phyloP scores from a whole-genome alignment of 2,797 vertebrate species.

The Squalus acanthias region DNA sequence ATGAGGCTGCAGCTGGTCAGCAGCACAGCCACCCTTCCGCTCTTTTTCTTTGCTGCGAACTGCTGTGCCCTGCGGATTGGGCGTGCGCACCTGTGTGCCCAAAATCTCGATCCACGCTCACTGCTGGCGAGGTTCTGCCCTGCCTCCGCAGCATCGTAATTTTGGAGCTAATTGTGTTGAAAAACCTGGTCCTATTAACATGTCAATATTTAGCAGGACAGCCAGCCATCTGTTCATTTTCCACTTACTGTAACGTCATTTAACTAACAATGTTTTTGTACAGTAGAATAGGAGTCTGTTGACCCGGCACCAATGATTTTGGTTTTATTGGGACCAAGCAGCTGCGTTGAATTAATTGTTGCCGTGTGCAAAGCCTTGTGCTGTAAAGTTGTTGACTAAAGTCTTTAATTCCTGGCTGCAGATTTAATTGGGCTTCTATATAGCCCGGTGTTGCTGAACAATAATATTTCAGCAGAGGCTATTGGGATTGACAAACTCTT shows the following conservation, averaged over 20 bases:
- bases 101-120: neutral
- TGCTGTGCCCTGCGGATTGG: neutral
- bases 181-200: neutral
- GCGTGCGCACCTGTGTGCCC: neutral
- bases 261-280: neutral
- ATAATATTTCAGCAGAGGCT: neutral
- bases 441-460: neutral
- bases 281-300: neutral
- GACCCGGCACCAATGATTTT: neutral
- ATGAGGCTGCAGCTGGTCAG: too few species aligned
- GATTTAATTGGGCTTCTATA: conserved; percentile 19
- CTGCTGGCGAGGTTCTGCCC: neutral
- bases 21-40: neutral
- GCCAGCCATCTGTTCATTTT: neutral
- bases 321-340: neutral
- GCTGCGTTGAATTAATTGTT: neutral
- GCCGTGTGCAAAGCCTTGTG: neutral
- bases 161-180: neutral
- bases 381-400: neutral
- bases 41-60: neutral
- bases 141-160: neutral
- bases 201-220: neutral
- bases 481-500: neutral
- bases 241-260: neutral
- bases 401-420: neutral